Evolutionary conservation across 2,888 invertebrate species (phyloP), one percentile per base, ranked within the genome.

Genomic region (Ashinkailepas kermadecensis): DNA sequence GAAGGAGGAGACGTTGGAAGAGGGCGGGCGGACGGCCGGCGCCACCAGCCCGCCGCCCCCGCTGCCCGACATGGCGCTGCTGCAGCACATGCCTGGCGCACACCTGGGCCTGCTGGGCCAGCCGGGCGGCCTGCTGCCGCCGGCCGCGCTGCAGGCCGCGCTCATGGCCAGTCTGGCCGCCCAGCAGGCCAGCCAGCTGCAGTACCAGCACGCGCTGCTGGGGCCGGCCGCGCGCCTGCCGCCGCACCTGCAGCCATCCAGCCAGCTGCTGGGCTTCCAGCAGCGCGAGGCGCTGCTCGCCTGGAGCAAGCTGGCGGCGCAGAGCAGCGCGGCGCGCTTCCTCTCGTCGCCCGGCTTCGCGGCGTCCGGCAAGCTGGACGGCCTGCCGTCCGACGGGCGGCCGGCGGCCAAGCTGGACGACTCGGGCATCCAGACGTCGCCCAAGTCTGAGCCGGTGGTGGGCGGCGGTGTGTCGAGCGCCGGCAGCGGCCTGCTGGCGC

Each of bases 141-240:
- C 57, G 25, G 79, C 79, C 25, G 58, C 79, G 13, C 79, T 79
- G 23, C 79, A 79, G 58, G 79, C 79, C 0, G 79, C 79, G 12
- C 79, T 79, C 13, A 79, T 79, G 79, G 79, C 79, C 57, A 79
- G 79, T 25, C 79, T 79, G 58, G 79, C 79, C 58, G 79, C 79
- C 79, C 79, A 79, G 79, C 79, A 79, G 79, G 79, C 79, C 58
- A 57, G 58, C 79, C 79, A 79, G 13, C 21, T 79, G 79, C 79
- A 79, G 58, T 79, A 79, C 79, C 79, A 79, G 79, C 79, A 79
- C 15, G 58, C 58, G 58, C 79, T 79, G 79, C 79, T 79, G 12
- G 79, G 79, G 15, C 25, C 58, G 23, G 25, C 79, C 7, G 13
- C 25, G 58, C 58, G 58, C 13, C 79, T 79, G 58, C 58, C 58